These are phyloP conservation scores for Gonocerus acuteangulatus DNA, from an alignment of 2,888 invertebrate species.

Conservation along the genomic window DNA sequence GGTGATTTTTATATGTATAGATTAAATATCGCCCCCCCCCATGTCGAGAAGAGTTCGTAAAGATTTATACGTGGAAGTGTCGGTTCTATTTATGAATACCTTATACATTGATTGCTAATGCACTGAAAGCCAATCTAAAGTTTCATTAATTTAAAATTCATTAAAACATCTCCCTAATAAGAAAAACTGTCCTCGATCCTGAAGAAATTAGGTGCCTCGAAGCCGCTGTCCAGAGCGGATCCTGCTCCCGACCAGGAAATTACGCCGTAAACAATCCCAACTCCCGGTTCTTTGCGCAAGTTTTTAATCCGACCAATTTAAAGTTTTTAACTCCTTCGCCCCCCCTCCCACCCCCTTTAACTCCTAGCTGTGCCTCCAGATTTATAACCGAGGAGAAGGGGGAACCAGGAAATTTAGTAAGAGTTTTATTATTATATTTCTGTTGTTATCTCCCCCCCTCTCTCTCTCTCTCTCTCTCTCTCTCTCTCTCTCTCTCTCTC, in stretches of 20 bases:
- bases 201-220: neutral
- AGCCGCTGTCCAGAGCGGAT: neutral
- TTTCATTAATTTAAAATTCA: no score
- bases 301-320: constrained; percentile 25
- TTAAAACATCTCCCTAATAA: no score
- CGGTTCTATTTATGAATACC: no score
- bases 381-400: constrained; percentile 3
- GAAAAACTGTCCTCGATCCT: neutral
- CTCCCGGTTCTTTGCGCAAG: neutral
- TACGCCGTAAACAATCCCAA: constrained; percentile 19
- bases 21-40: no score
- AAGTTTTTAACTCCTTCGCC: constrained; percentile 13
- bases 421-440: constrained; percentile 7
- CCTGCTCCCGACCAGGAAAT: constrained; percentile 12
- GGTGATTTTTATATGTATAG: no score
- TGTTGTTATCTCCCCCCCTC: no score
- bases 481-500: no score
- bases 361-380: constrained; percentile 10
- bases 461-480: no score
- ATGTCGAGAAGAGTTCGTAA: no score
- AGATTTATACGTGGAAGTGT: no score
- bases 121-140: no score
- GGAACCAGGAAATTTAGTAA: constrained; percentile 5
- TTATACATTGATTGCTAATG: no score
- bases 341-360: constrained; percentile 4